Evolutionary conservation across 2,113 vertebrate genomes (phyloP), one percentile per base, ranked within the genome.

Genomic region (Anguilla japonica): DNA sequence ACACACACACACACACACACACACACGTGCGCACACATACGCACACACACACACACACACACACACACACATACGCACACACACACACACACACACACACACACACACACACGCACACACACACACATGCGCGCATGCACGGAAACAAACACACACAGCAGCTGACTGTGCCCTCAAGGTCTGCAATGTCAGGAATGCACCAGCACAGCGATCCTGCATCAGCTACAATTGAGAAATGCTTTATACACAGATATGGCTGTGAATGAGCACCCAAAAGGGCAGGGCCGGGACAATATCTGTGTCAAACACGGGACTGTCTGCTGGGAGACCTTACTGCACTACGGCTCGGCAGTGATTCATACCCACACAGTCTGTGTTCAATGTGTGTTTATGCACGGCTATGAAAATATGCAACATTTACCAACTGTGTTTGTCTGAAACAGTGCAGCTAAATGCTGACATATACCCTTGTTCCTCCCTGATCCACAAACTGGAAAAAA

Each of bases 141-240:
- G 80, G 5, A 57, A 5, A 41, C 20, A 8, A 13, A 43, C 71
- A 57, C 41, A 14, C 39, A 60, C 78, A 29, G 34, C 50, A 40
- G 34, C 39, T 40, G 39, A 39, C 18, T 63, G 53, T 83, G 13
- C 82, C 40, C 34, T 41, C n/a, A 41, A 46, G 16, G 56, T 14
- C 53, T 40, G 56, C 16, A 40, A 83, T 83, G 34, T 50, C 56
- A 18, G 82, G 82, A 53, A 83, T 83, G 43, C 81, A 53, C 81
- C 22, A 53, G 26, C 81, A 83, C n/a, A 29, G n/a, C 43, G 56
- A 53, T 83, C 46, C 81, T 1, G 50, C 81, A 83, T 29, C 81
- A 53, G 81, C 43, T 15, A 34, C 26, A 57, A 41, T 46, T 26
- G 40, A 41, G 80, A 81, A 81, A 41, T 2, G 9, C 39, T 41